phyloP scores from a whole-genome alignment of 2,888 invertebrate species.

The Spodoptera exigua region DNA sequence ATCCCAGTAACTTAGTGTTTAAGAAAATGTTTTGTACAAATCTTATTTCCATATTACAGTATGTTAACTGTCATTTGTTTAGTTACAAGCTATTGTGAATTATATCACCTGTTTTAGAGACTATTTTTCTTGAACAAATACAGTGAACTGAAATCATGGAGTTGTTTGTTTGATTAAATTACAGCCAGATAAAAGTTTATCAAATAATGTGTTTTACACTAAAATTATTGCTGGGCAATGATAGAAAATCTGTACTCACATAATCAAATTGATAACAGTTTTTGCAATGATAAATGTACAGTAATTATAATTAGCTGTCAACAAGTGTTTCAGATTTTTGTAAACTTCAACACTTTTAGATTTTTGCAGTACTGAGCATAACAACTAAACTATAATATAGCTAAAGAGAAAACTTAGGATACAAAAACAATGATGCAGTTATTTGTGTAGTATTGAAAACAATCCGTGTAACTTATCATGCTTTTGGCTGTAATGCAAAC shows the following conservation, averaged over 20 bases:
- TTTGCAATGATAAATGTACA: too few species aligned
- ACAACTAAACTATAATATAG: too few species aligned
- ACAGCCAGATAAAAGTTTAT: slow-evolving; percentile 46
- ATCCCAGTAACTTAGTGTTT: slow-evolving; percentile 66
- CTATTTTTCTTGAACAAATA: slow-evolving; percentile 79
- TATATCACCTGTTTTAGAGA: slow-evolving; percentile 77
- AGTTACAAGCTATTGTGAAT: slow-evolving; percentile 67
- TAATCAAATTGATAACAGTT: slow-evolving; percentile 6
- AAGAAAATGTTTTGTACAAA: slow-evolving; percentile 81
- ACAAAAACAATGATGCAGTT: too few species aligned
- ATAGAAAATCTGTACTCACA: slow-evolving; percentile 2
- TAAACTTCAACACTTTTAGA: too few species aligned
- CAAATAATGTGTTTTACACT: slow-evolving; percentile 6
- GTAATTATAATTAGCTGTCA: too few species aligned
- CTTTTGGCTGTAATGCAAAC: too few species aligned
- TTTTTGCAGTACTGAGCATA: too few species aligned
- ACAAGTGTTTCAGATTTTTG: too few species aligned
- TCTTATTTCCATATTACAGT: slow-evolving; percentile 68
- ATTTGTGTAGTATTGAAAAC: too few species aligned
- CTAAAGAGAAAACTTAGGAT: too few species aligned
- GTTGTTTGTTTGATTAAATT: slow-evolving; percentile 64
- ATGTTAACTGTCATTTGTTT: slow-evolving; percentile 66
- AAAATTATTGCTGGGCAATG: slow-evolving; percentile 16
- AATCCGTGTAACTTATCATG: too few species aligned
- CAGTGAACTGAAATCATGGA: slow-evolving; percentile 72